Conservation (phyloP, 2,113 vertebrate genomes). For the Abramis brama region DNA sequence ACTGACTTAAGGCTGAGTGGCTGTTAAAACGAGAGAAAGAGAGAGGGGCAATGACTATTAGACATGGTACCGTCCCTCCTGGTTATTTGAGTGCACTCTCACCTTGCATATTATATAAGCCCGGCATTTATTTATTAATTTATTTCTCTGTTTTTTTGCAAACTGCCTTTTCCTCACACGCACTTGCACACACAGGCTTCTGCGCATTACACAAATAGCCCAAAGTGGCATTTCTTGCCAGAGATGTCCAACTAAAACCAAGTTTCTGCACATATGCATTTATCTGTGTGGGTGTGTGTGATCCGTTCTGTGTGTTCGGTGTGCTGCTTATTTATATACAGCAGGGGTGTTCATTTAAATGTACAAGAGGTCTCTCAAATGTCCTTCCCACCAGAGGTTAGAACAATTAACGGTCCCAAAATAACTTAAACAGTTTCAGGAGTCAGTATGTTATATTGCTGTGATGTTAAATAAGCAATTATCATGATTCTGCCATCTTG, state of each 20-base stretch:
- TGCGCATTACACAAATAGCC: constrained; percentile 36
- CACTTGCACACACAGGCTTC: constrained; percentile 20
- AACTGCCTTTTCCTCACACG: constrained; percentile 7
- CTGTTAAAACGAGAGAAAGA: not conserved
- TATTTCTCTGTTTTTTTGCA: constrained; percentile 33
- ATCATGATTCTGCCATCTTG: too few species aligned
- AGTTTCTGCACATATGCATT: constrained; percentile 19
- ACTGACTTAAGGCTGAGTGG: constrained; percentile 13
- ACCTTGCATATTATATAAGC: constrained; percentile 46
- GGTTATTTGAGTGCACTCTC: constrained; percentile 46
- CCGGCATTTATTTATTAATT: constrained; percentile 36
- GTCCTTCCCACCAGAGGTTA: constrained; percentile 1
- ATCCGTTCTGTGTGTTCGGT: not conserved
- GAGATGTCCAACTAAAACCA: constrained; percentile 16
- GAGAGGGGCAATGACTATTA: not conserved
- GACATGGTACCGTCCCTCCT: not conserved
- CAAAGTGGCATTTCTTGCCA: constrained; percentile 20
- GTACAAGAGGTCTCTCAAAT: not conserved
- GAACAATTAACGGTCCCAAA: not conserved
- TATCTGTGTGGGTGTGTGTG: constrained; percentile 17
- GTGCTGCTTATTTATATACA: constrained; percentile 5
- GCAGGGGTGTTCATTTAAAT: constrained; percentile 9
- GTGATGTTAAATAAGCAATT: not conserved
- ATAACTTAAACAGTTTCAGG: not conserved
- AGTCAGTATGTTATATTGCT: not conserved